phyloP scores from a whole-genome alignment of 2,113 vertebrate species.

The Psettodes erumei region DNA sequence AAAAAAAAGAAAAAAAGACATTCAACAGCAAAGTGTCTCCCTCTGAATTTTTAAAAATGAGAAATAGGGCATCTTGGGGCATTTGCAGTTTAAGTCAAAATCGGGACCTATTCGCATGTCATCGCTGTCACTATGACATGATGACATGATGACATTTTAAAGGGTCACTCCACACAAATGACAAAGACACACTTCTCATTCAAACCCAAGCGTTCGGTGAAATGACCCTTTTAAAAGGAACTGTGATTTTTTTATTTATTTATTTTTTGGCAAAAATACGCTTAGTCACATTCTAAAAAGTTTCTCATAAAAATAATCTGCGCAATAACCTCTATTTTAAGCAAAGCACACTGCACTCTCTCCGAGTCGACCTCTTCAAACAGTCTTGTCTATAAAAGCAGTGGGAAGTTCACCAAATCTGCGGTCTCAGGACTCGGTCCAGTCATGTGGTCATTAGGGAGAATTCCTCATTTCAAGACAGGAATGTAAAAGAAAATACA shows the following conservation, averaged over 20 bases:
- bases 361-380: slow-evolving; percentile 27
- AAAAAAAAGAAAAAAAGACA: neutral
- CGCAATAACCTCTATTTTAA: slow-evolving; percentile 5
- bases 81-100: neutral
- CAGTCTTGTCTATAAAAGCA: slow-evolving; percentile 1
- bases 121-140: neutral
- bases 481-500: slow-evolving; percentile 17
- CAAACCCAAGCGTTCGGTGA: neutral
- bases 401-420: slow-evolving; percentile 29
- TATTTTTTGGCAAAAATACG: slow-evolving; percentile 9
- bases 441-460: slow-evolving; percentile 44
- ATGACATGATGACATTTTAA: too few relatives aligned
- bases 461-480: slow-evolving; percentile 28
- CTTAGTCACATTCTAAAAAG: slow-evolving; percentile 10
- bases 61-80: neutral
- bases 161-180: neutral
- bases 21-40: neutral
- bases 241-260: slow-evolving; percentile 7
- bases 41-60: neutral
- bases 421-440: slow-evolving; percentile 11
- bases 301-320: slow-evolving; percentile 26
- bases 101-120: neutral
- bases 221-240: neutral
- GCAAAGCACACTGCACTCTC: neutral
- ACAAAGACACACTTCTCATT: neutral